Conservation (phyloP, 2,113 vertebrate species). For the Amphiprion ocellaris region DNA sequence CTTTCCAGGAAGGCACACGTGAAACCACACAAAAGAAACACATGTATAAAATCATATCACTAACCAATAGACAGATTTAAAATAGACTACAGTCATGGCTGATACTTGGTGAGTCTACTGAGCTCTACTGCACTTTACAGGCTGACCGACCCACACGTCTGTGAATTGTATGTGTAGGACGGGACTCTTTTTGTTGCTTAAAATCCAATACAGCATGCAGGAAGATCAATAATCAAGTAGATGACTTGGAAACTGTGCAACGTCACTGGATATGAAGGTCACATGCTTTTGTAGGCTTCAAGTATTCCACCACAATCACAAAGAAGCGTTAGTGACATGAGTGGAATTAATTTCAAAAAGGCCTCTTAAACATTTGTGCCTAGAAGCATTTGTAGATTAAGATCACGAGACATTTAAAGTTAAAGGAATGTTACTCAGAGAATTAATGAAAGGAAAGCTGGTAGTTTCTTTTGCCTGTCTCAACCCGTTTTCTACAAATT, state of each 20-base stretch:
- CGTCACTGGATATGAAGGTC: slow-evolving; percentile 39
- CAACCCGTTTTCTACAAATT: not conserved
- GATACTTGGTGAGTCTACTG: not conserved
- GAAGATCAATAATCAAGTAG: slow-evolving; percentile 44
- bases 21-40: slow-evolving; percentile 25
- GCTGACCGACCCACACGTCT: slow-evolving; percentile 26
- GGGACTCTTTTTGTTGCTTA: slow-evolving; percentile 32
- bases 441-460: not conserved
- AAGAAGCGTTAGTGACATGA: not conserved
- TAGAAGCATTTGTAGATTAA: not conserved
- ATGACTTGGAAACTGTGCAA: slow-evolving; percentile 38
- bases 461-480: not conserved
- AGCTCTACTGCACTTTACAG: not conserved
- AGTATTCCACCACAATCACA: slow-evolving; percentile 13
- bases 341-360: not conserved
- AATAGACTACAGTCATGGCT: slow-evolving; percentile 19
- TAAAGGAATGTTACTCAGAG: not conserved
- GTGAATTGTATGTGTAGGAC: slow-evolving; percentile 38
- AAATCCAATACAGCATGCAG: slow-evolving; percentile 11
- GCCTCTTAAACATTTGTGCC: not conserved
- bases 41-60: not conserved
- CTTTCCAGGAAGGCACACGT: slow-evolving; percentile 10
- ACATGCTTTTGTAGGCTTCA: slow-evolving; percentile 23
- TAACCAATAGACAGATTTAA: slow-evolving; percentile 13
- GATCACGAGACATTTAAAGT: not conserved